Evolutionary conservation across 2,797 vertebrate genomes (phyloP).

Genomic region (Acipenser ruthenus): DNA sequence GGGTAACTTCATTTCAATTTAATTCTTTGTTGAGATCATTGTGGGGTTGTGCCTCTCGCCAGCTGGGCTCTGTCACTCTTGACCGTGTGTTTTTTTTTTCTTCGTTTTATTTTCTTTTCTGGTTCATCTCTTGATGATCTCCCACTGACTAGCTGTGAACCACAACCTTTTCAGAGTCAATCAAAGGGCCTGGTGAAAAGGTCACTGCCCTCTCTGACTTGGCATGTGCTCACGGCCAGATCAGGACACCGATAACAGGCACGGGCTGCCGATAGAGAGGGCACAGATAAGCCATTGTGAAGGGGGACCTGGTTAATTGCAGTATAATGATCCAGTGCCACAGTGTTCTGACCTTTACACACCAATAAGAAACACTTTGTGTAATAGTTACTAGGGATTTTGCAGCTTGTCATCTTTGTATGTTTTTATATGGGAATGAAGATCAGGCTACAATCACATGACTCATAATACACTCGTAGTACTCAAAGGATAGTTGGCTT

Average conservation of each 20-base stretch:
- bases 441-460: too few relatives aligned
- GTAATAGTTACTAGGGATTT: neutral
- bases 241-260: constrained; percentile 39
- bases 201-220: constrained; percentile 56
- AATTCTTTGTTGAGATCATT: too few relatives aligned
- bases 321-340: constrained; percentile 26
- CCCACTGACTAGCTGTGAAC: constrained; percentile 31
- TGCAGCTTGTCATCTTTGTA: too few relatives aligned
- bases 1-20: too few relatives aligned
- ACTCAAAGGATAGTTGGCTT: too few relatives aligned
- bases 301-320: constrained; percentile 44
- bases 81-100: constrained; percentile 6
- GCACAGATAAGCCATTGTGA: constrained; percentile 47
- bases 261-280: constrained; percentile 23
- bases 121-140: constrained; percentile 31
- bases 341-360: constrained; percentile 36
- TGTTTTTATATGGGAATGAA: too few relatives aligned
- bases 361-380: neutral
- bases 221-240: constrained; percentile 42
- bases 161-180: constrained; percentile 36
- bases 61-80: constrained; percentile 2
- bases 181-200: constrained; percentile 34
- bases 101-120: constrained; percentile 15
- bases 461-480: too few relatives aligned
- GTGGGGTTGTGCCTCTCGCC: too few relatives aligned